Percentiles rank a stretch among this genome's conserved stretches.
Conservation (phyloP, 2,113 vertebrate species). For the Myotis yumanensis region DNA sequence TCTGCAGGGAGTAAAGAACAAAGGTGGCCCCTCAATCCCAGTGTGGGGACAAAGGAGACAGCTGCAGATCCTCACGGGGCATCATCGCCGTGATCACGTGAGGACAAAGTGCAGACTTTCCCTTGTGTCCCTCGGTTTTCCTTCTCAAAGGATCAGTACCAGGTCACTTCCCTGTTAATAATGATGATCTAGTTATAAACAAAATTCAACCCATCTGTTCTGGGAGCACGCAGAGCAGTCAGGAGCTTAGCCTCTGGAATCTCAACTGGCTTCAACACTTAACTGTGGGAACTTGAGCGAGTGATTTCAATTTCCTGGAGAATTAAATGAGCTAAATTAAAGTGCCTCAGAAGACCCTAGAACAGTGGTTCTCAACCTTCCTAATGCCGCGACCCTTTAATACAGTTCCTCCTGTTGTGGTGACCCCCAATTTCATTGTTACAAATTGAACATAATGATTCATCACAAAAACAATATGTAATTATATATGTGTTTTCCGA, state of each 20-base stretch:
- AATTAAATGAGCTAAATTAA: conserved; percentile 28
- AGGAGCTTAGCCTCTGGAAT: background rate
- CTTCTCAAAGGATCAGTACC: background rate
- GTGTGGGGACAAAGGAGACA: background rate
- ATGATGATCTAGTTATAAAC: background rate
- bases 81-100: background rate
- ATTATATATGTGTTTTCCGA: too few relatives aligned
- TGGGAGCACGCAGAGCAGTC: background rate
- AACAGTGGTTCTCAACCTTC: background rate
- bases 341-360: background rate
- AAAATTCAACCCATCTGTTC: background rate
- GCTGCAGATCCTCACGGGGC: background rate
- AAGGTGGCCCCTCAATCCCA: background rate
- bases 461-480: too few relatives aligned
- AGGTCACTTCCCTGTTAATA: background rate
- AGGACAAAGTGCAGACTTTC: background rate
- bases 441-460: too few relatives aligned
- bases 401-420: too few relatives aligned
- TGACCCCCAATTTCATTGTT: too few relatives aligned
- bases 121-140: background rate
- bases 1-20: conserved; percentile 83
- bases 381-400: too few relatives aligned
- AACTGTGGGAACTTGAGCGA: background rate
- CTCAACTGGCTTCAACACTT: background rate
- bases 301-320: background rate